Percentiles rank a stretch among this genome's conserved stretches.
These are phyloP conservation scores for Thereva nobilitata DNA, from an alignment of 2,888 invertebrate genomes.

Conservation along the genomic window DNA sequence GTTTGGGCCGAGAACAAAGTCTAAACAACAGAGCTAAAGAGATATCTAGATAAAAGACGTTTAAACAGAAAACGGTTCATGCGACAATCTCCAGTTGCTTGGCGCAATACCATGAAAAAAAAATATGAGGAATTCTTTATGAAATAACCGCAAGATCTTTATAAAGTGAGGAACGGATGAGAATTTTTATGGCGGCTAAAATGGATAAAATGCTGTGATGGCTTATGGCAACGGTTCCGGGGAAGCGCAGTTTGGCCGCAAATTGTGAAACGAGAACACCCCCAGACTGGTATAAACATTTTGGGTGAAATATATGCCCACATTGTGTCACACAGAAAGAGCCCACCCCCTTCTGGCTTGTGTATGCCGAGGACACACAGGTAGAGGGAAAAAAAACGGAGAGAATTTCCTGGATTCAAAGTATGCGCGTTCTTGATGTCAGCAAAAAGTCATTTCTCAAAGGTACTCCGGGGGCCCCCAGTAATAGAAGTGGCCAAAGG, in stretches of 20 bases:
- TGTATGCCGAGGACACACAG: not conserved
- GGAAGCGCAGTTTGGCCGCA: too few species aligned
- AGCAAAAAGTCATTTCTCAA: conserved; percentile 17
- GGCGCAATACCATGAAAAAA: too few species aligned
- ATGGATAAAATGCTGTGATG: too few species aligned
- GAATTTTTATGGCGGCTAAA: too few species aligned
- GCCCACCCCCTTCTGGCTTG: too few species aligned
- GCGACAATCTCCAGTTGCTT: conserved; percentile 12
- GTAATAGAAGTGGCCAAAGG: conserved; percentile 25
- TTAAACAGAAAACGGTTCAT: not conserved
- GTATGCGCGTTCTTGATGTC: conserved; percentile 21
- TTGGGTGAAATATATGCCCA: not conserved
- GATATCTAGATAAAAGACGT: conserved; percentile 16
- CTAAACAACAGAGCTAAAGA: conserved; percentile 12
- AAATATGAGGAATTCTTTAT: too few species aligned
- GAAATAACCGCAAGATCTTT: too few species aligned
- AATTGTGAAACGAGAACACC: too few species aligned
- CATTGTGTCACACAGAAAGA: conserved; percentile 4
- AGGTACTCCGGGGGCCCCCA: conserved; percentile 10
- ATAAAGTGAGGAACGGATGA: too few species aligned
- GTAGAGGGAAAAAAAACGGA: conserved; percentile 7
- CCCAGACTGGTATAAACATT: too few species aligned
- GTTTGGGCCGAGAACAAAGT: conserved; percentile 6
- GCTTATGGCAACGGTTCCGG: too few species aligned
- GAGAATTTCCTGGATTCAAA: conserved; percentile 5